phyloP scores from a whole-genome alignment of 2,888 invertebrate species.

The Acanthosepion pharaonis region DNA sequence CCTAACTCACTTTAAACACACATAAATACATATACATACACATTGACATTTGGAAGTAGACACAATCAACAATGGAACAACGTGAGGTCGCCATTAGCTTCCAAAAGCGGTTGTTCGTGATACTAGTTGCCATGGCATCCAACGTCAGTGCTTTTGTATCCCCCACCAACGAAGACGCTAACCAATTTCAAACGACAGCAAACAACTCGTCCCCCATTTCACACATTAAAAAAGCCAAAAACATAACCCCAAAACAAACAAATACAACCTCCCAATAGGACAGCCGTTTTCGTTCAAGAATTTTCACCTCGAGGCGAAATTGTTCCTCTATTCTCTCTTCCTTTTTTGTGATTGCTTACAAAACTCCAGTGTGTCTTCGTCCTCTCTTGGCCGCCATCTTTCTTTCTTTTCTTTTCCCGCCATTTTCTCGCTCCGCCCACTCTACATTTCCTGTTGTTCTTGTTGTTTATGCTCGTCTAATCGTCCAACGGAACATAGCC shows the following conservation, averaged over 20 bases:
- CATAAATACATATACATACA: not conserved
- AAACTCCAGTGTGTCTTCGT: not conserved
- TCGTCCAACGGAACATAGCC: constrained; percentile 18
- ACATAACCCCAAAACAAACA: not conserved
- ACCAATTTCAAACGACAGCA: not conserved
- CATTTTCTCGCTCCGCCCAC: not conserved
- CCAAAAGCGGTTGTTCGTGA: not conserved
- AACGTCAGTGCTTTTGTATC: not conserved
- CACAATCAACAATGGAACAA: no score
- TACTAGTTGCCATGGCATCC: not conserved
- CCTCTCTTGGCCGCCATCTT: not conserved
- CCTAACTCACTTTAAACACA: no score
- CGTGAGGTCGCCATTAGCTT: not conserved
- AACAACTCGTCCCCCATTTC: no score
- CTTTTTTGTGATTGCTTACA: not conserved
- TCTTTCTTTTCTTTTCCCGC: not conserved
- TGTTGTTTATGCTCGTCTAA: not conserved
- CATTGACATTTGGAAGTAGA: not conserved
- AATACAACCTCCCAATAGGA: not conserved
- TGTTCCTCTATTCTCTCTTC: not conserved
- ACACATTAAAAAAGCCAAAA: not conserved
- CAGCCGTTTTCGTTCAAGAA: not conserved
- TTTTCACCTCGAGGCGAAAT: not conserved
- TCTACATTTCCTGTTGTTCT: not conserved
- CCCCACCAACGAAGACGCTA: not conserved